Base-by-base conservation (phyloP, 2,888 invertebrate genomes). In the Crioceris asparagi region DNA sequence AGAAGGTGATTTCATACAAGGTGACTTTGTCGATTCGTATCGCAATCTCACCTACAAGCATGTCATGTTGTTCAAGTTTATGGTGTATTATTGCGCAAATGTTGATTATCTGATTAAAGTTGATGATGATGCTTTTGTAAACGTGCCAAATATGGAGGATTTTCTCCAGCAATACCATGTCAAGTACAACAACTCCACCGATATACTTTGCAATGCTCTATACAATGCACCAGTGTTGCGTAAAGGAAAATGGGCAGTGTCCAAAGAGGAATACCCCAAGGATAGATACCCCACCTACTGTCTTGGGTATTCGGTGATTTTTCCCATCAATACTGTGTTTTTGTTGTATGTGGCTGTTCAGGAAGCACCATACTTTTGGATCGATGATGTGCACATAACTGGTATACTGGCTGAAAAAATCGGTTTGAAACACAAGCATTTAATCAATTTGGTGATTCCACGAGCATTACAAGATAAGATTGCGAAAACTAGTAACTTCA, bases 11-110 rank as follows among this genome's bases (percentile, higher is more conserved):
- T 67, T 86, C 32, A 71, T 85, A 11, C 82, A 84, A 53, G 85
- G 85, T 0, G 75, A 70, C 39, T 87, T 85, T 50, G 48, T 69
- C 19, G 86, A 87, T 61, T 71, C 77, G 1, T 87, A 87, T 54
- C 70, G 76, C 30, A 86, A 87, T 59, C 71, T 87, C 64, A 85
- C 86, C 0, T 79, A 84, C 51, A 87, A 87, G 55, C 83, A 85
- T 57, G 76, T 80, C 3, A 83, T 83, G 74, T 81, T 77, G 0
- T 65, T 85, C 26, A 83, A 83, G 55, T 86, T 84, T 81, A 74
- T 77, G 15, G 64, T 71, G 1, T 75, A 74, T 50, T 71, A 77
- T 49, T 86, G 85, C 56, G 67, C 73, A 0, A 62, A 66, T 12
- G 80, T 78, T 1, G 75, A 71, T 43, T 58, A 57, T 38, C 55